Conservation (phyloP, 2,888 invertebrate genomes). For the Perizoma affinitatum region DNA sequence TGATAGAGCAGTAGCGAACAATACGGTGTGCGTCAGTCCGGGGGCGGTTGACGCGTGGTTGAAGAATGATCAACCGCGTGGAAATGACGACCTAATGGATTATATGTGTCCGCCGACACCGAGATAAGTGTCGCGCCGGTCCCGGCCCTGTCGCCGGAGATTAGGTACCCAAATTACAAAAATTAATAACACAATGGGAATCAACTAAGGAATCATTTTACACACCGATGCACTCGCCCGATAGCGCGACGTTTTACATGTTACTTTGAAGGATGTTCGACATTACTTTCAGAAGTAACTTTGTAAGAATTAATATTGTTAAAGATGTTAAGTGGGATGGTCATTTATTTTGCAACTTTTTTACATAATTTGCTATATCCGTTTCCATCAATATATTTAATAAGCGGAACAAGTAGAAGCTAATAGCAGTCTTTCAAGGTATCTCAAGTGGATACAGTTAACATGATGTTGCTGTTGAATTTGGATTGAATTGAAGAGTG, state of each 20-base stretch:
- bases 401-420: slow-evolving; percentile 25
- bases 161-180: slow-evolving; percentile 78
- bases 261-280: slow-evolving; percentile 47
- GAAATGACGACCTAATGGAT: slow-evolving; percentile 85
- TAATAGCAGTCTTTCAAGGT: slow-evolving; percentile 37
- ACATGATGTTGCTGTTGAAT: slow-evolving; percentile 49
- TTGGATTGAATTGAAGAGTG: slow-evolving; percentile 49
- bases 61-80: slow-evolving; percentile 81
- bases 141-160: slow-evolving; percentile 75
- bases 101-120: slow-evolving; percentile 81
- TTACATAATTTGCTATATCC: slow-evolving; percentile 24
- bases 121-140: slow-evolving; percentile 80
- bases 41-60: slow-evolving; percentile 81
- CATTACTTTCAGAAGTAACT: slow-evolving; percentile 45
- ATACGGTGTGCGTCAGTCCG: slow-evolving; percentile 66
- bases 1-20: slow-evolving; percentile 81
- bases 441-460: slow-evolving; percentile 46
- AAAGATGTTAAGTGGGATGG: slow-evolving; percentile 9
- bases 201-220: slow-evolving; percentile 69
- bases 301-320: slow-evolving; percentile 24
- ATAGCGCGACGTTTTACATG: slow-evolving; percentile 53
- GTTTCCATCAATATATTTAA: slow-evolving; percentile 20
- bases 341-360: slow-evolving; percentile 18
- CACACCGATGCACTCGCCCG: slow-evolving; percentile 61
- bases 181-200: slow-evolving; percentile 80